Base-by-base conservation (phyloP, 2,888 invertebrate species). In the Scaptomyza parva region DNA sequence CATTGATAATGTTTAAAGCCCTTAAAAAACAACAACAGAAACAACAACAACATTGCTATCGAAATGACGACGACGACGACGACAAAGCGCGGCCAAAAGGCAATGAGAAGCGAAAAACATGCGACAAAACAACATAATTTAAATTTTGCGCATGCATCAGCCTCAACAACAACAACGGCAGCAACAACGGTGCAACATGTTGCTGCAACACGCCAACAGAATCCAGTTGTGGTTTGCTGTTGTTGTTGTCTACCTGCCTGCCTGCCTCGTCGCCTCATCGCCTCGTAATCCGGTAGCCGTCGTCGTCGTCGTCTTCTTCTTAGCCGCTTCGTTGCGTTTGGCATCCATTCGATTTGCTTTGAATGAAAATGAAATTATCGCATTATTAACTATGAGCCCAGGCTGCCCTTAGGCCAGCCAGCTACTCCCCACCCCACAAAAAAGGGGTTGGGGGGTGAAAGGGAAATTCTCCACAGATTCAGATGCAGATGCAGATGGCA, bases 81-180 rank as follows among this genome's bases (percentile, higher is more conserved):
- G 66, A 65, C 81, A 69, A 79, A 73, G 77, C 66, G 61, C 78
- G 81, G 51, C 58, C 63, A 70, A 63, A 63, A 71, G 51, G 67
- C 53, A 61, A 69, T 62, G 68, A 68, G 69, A 60, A 71, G 69
- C 76, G 37, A 69, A 78, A 88, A 88, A 88, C 86, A 89, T 88
- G 88, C 89, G 88, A 88, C 88, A 88, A 88, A 88, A 89, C 89
- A 88, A 89, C 89, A 88, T 88, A 88, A 86, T 88, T 89, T 83
- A 88, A 88, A 89, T 89, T 87, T 87, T 87, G 86, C 78, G 86
- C 83, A 89, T 86, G 82, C 75, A 76, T 79, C 77, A 79, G 58
- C 44, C 30, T 17, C 55, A 50, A 22, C 59, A 45, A 14, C 55
- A 50, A 22, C 59, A 45, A 14, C 28, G 28, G 28, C 54, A 51